Conservation (phyloP, 1,140 invertebrate species). For the Rhopalosiphum maidis region DNA sequence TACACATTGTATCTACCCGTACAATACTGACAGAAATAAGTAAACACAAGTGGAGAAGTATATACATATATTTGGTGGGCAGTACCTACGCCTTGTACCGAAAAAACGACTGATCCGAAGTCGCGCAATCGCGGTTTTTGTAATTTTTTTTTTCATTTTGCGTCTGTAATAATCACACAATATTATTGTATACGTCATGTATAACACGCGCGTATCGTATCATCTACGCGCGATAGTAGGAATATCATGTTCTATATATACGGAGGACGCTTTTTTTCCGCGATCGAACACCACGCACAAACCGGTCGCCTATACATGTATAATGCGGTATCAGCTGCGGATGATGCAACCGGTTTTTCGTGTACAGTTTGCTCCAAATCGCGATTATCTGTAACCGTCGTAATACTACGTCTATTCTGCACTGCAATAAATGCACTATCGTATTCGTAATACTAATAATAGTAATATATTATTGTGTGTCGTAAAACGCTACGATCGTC, state of each 20-base stretch:
- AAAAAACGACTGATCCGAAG: not conserved
- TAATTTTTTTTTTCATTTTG: not conserved
- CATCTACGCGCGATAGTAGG: not conserved
- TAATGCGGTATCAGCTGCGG: not conserved
- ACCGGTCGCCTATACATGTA: not conserved
- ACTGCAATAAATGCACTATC: not conserved
- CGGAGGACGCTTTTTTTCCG: not conserved
- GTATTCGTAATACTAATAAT: not conserved
- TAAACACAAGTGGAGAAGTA: not conserved
- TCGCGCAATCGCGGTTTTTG: not conserved
- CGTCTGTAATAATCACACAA: not conserved
- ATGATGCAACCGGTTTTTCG: not conserved
- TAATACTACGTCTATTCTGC: not conserved
- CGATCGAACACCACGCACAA: not conserved
- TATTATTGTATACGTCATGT: not conserved
- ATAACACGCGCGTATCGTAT: not conserved
- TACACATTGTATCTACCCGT: not conserved
- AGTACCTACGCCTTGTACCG: not conserved
- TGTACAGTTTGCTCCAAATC: slow-evolving; percentile 16
- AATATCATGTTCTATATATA: not conserved
- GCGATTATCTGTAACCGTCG: slow-evolving; percentile 20
- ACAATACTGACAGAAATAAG: not conserved
- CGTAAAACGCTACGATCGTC: not conserved
- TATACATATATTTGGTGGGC: not conserved
- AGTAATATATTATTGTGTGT: not conserved